Evolutionary conservation across 1,140 invertebrate genomes (phyloP).

Genomic region (Calliopsis andreniformis): DNA sequence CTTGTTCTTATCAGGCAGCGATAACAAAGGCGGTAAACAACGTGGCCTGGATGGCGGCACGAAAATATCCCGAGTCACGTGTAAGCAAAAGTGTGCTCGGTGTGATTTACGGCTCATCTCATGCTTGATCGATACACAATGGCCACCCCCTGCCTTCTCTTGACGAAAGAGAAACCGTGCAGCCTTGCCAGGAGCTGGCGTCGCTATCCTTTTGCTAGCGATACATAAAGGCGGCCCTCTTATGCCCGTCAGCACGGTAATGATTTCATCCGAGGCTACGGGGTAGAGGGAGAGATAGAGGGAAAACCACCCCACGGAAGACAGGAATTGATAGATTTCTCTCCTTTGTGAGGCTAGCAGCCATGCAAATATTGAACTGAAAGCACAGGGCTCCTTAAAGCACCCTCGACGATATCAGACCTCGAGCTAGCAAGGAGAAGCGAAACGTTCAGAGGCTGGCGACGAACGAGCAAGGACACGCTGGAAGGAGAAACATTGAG

Average conservation of each 20-base stretch:
- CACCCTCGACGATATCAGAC: slow-evolving; percentile 55
- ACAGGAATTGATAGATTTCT: slow-evolving; percentile 79
- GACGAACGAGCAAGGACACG: not conserved
- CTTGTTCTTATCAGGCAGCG: not conserved
- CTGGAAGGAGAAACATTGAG: slow-evolving; percentile 1
- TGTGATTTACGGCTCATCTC: slow-evolving; percentile 75
- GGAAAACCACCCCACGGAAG: slow-evolving; percentile 61
- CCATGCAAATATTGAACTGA: slow-evolving; percentile 72
- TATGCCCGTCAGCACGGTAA: slow-evolving; percentile 69
- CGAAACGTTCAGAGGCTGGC: not conserved
- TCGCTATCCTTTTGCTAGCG: slow-evolving; percentile 54
- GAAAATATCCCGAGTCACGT: slow-evolving; percentile 55
- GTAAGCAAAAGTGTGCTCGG: slow-evolving; percentile 42
- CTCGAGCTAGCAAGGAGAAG: slow-evolving; percentile 8
- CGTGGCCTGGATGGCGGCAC: not conserved
- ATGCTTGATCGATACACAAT: slow-evolving; percentile 74
- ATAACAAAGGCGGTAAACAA: slow-evolving; percentile 21
- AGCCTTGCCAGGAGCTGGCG: slow-evolving; percentile 23
- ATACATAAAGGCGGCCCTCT: slow-evolving; percentile 60
- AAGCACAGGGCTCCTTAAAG: slow-evolving; percentile 69
- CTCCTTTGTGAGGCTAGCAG: slow-evolving; percentile 70
- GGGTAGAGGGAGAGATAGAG: not conserved
- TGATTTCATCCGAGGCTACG: slow-evolving; percentile 74
- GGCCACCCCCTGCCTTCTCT: slow-evolving; percentile 18
- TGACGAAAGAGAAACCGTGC: slow-evolving; percentile 20